phyloP scores from a whole-genome alignment of 2,113 vertebrate genomes.

The Psilopogon haemacephalus region DNA sequence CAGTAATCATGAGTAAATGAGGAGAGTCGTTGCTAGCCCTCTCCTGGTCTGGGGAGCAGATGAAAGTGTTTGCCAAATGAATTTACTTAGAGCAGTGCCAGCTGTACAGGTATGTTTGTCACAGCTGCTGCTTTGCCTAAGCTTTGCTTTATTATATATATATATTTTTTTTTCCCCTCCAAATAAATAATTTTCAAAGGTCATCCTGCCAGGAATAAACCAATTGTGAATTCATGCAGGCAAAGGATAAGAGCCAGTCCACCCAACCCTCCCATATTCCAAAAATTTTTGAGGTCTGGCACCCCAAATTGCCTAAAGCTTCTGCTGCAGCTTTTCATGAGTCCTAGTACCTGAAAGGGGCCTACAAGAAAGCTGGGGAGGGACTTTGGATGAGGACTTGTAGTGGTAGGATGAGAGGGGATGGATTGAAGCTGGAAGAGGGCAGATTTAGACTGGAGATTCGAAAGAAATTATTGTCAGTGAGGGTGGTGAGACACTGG shows the following conservation, averaged over 20 bases:
- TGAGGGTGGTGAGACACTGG: too few species aligned
- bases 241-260: background rate
- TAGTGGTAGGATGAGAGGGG: too few species aligned
- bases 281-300: background rate
- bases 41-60: background rate
- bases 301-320: background rate
- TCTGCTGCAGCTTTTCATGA: fast-evolving
- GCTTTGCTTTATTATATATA: background rate
- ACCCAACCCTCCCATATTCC: background rate
- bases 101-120: background rate
- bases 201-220: background rate
- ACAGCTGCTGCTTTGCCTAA: background rate
- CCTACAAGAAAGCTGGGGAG: too few species aligned
- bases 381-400: too few species aligned
- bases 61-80: background rate
- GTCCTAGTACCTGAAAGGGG: too few species aligned
- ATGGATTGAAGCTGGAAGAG: too few species aligned
- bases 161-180: too few species aligned
- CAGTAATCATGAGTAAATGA: background rate
- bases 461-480: too few species aligned
- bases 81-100: background rate
- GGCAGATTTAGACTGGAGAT: too few species aligned
- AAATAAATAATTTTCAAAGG: background rate
- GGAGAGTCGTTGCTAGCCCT: background rate
- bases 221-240: background rate